These are phyloP conservation scores for Syrphus vitripennis DNA, from an alignment of 2,888 invertebrate genomes.

Conservation along the genomic window DNA sequence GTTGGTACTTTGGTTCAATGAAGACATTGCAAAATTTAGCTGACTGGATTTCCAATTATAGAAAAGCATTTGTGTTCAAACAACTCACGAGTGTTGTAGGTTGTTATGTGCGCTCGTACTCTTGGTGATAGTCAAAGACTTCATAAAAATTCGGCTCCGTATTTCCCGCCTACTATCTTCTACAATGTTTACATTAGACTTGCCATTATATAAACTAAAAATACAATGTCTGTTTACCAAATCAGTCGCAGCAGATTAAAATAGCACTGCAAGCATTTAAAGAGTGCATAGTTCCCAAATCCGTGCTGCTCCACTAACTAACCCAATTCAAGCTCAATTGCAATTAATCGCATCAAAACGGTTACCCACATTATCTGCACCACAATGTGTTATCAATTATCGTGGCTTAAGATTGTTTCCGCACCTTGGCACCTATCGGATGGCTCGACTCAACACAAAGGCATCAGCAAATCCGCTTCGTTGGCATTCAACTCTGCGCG, in stretches of 20 bases:
- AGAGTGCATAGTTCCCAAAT: background rate
- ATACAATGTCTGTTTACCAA: constrained; percentile 6
- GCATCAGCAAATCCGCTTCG: constrained; percentile 55
- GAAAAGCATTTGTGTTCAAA: background rate
- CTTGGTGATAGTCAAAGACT: background rate
- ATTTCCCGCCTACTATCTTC: constrained; percentile 8
- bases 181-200: constrained; percentile 26
- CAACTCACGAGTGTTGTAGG: background rate
- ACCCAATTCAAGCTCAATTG: constrained; percentile 67
- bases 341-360: constrained; percentile 69
- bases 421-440: constrained; percentile 66
- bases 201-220: background rate
- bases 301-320: constrained; percentile 49
- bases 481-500: constrained; percentile 38
- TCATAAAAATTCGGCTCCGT: background rate
- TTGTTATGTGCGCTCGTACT: no score
- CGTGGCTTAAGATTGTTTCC: constrained; percentile 67
- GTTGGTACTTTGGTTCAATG: background rate
- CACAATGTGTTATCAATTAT: constrained; percentile 70
- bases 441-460: constrained; percentile 55
- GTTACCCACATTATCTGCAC: constrained; percentile 49
- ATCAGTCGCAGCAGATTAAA: constrained; percentile 44
- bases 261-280: constrained; percentile 22
- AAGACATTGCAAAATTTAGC: constrained; percentile 24
- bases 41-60: background rate